These are phyloP conservation scores for Mylabris phalerata DNA, from an alignment of 1,140 invertebrate species.

Conservation along the genomic window DNA sequence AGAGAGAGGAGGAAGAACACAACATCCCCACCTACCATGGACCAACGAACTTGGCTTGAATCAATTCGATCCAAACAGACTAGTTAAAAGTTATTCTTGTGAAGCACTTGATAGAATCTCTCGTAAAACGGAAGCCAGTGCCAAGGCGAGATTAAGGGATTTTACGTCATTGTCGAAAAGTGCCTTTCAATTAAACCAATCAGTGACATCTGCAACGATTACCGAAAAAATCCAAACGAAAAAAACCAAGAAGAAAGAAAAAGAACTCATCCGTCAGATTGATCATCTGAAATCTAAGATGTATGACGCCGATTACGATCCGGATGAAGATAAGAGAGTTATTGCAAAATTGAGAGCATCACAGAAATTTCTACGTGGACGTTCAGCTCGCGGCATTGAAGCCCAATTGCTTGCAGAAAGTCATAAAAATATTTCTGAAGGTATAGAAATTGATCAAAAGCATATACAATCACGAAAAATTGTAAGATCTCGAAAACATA, in stretches of 20 bases:
- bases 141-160: constrained; percentile 55
- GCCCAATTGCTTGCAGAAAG: constrained; percentile 55
- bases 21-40: constrained; percentile 64
- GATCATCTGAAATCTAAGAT: constrained; percentile 33
- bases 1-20: constrained; percentile 41
- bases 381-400: constrained; percentile 66
- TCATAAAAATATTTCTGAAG: constrained; percentile 49
- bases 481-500: constrained; percentile 30
- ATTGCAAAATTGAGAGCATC: constrained; percentile 44
- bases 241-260: constrained; percentile 28
- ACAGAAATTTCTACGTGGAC: constrained; percentile 53
- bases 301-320: constrained; percentile 33
- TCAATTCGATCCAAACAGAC: constrained; percentile 44
- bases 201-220: constrained; percentile 30
- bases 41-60: constrained; percentile 60
- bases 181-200: constrained; percentile 29
- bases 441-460: constrained; percentile 42
- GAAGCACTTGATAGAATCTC: constrained; percentile 58
- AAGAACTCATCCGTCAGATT: constrained; percentile 29
- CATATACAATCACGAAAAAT: neutral
- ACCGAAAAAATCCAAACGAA: constrained; percentile 28
- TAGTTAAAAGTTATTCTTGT: constrained; percentile 47
- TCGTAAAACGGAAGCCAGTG: constrained; percentile 54
- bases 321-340: constrained; percentile 26
- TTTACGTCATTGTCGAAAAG: constrained; percentile 43